phyloP scores from a whole-genome alignment of 2,888 invertebrate species.

The Gandaritis pyraliata region DNA sequence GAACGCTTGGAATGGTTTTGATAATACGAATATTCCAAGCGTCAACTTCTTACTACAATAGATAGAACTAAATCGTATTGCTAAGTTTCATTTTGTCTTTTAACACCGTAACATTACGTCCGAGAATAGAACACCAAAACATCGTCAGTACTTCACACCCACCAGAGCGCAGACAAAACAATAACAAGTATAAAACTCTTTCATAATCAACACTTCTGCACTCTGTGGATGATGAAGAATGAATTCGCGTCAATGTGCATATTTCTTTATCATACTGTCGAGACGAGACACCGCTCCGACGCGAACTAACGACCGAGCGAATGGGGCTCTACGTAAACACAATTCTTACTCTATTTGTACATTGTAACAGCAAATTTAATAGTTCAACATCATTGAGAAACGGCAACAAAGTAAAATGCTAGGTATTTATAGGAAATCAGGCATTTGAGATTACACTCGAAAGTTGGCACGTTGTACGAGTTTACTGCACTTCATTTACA shows the following conservation, averaged over 20 bases:
- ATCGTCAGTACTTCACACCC: slow-evolving; percentile 27
- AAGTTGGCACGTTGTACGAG: background rate
- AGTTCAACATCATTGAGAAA: background rate
- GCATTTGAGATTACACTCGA: slow-evolving; percentile 1
- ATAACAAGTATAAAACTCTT: slow-evolving; percentile 32
- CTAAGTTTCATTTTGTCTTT: slow-evolving; percentile 30
- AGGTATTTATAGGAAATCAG: background rate
- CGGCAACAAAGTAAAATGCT: background rate
- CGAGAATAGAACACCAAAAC: slow-evolving; percentile 23
- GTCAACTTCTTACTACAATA: slow-evolving; percentile 16
- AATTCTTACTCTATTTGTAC: slow-evolving; percentile 16
- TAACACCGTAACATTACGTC: slow-evolving; percentile 21
- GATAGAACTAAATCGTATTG: slow-evolving; percentile 28
- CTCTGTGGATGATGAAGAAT: slow-evolving; percentile 20
- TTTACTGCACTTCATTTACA: background rate
- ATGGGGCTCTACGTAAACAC: slow-evolving; percentile 6
- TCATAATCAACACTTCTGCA: slow-evolving; percentile 28
- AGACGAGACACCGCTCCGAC: slow-evolving; percentile 1
- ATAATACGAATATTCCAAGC: slow-evolving; percentile 12
- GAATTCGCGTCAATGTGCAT: slow-evolving; percentile 11
- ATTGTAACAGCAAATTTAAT: slow-evolving; percentile 11
- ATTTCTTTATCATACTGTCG: background rate
- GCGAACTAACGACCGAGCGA: slow-evolving; percentile 15
- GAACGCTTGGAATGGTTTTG: slow-evolving; percentile 3
- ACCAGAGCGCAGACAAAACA: slow-evolving; percentile 28